Conservation (phyloP, 2,797 vertebrate genomes). For the Ceyx erithaca region DNA sequence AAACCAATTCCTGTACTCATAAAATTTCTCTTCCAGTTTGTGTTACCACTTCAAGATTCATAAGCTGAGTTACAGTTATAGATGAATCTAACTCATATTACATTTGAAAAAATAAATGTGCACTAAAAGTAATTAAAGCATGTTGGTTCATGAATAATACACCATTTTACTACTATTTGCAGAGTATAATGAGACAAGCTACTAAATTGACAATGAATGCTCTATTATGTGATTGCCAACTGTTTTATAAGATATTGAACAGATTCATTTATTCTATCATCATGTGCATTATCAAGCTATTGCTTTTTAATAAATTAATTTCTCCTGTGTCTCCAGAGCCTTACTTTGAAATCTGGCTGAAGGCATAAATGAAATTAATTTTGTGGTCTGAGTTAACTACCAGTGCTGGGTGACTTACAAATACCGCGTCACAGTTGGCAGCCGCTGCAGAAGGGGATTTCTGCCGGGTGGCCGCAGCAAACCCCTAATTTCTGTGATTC, state of each 20-base stretch:
- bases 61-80: slow-evolving; percentile 56
- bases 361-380: slow-evolving; percentile 74
- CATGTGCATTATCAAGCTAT: slow-evolving; percentile 75
- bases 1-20: neutral
- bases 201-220: slow-evolving; percentile 75
- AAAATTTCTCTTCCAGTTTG: neutral
- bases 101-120: slow-evolving; percentile 77
- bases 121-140: slow-evolving; percentile 78
- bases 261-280: slow-evolving; percentile 78
- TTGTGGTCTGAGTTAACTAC: slow-evolving; percentile 32
- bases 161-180: slow-evolving; percentile 79
- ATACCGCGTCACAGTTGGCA: neutral
- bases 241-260: slow-evolving; percentile 81
- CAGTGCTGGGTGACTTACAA: neutral
- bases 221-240: slow-evolving; percentile 81
- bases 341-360: slow-evolving; percentile 72
- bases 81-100: slow-evolving; percentile 63
- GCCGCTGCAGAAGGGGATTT: neutral
- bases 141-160: slow-evolving; percentile 82
- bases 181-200: slow-evolving; percentile 74
- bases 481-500: too few species aligned
- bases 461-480: neutral
- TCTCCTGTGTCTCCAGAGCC: slow-evolving; percentile 74
- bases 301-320: slow-evolving; percentile 84
- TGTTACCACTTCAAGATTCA: slow-evolving; percentile 29